phyloP scores from a whole-genome alignment of 2,113 vertebrate genomes.

The Garra rufa region DNA sequence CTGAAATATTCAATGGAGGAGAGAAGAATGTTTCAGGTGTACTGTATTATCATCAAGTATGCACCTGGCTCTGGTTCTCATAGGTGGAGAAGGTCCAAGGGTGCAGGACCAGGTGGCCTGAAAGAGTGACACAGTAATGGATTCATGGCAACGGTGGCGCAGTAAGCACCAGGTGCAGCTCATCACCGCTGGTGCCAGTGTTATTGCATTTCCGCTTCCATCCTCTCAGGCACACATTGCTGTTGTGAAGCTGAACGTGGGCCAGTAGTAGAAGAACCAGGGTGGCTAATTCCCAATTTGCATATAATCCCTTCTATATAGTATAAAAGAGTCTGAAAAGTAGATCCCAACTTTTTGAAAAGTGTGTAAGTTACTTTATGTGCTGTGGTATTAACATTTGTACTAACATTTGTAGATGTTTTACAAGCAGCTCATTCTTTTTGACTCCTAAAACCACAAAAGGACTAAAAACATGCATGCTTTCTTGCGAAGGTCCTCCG shows the following conservation, averaged over 20 bases:
- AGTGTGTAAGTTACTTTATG: not conserved
- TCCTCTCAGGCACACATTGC: not conserved
- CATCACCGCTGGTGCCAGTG: conserved; percentile 19
- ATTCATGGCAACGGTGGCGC: not conserved
- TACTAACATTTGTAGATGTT: not conserved
- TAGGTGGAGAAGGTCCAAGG: conserved; percentile 13
- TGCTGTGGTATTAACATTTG: not conserved
- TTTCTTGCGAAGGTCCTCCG: not conserved
- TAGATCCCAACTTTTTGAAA: not conserved
- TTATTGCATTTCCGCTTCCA: not conserved
- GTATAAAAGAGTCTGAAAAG: not conserved
- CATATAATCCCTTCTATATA: not conserved
- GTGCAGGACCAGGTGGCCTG: conserved; percentile 12
- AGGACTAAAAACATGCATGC: not conserved
- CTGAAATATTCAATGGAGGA: not conserved
- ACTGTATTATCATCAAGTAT: not conserved
- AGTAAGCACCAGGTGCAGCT: conserved; percentile 43
- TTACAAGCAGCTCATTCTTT: not conserved
- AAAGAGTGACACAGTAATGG: conserved; percentile 22
- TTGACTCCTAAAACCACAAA: too few relatives aligned
- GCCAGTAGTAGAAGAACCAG: not conserved
- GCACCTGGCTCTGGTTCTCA: conserved; percentile 3
- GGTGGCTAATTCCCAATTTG: not conserved
- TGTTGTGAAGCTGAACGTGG: conserved; percentile 9
- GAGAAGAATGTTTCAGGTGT: not conserved